Evolutionary conservation across 2,888 invertebrate genomes (phyloP), one percentile per base, ranked within the genome.

Genomic region (Sphaeridia pumilis): DNA sequence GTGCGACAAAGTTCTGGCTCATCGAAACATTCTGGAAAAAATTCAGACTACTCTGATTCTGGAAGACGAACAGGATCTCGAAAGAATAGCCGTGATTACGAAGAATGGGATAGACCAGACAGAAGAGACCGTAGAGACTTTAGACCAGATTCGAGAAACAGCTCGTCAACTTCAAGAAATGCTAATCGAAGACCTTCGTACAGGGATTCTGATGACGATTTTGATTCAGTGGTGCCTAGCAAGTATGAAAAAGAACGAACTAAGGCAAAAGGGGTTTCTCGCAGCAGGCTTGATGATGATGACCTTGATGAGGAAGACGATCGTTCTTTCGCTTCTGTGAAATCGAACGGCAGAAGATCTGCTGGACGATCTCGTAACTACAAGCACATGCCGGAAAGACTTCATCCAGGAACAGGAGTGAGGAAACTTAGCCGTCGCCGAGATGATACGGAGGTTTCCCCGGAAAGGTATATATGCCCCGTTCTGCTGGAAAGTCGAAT

Each of bases 1-100:
- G 56, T 56, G 22, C 47, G 64, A 24, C 64, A 64, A 52, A 63
- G 62, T 46, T 63, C 62, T n/a, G 62, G 64, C 4, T 64, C 64
- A 4, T 61, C 61, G 14, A 58, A 59, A 38, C 64, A 64, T 38
- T 58, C 58, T n/a, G 59, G 60, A n/a, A 54, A 52, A 47, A 57
- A 55, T 45, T 60, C 61, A n/a, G 64, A 64, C 38, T 60, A 52
- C 41, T 63, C 63, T 1, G 63, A 63, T 50, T 61, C 61, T 27
- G 60, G 60, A 4, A 35, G 52, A 20, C 48, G 47, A 17, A 5
- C 34, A 14, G 21, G 36, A 10, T 49, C 46, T 10, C 20, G 55
- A 3, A 58, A 54, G 14, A 45, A 54, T 34, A 59, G 59, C 41
- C 52, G 59, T 34, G 55, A 53, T 25, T 38, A 43, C 24, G 56